Percentiles rank a stretch among this genome's conserved stretches.
Evolutionary conservation across 2,888 invertebrate species (phyloP).

Genomic region (Brachylomia viminalis): DNA sequence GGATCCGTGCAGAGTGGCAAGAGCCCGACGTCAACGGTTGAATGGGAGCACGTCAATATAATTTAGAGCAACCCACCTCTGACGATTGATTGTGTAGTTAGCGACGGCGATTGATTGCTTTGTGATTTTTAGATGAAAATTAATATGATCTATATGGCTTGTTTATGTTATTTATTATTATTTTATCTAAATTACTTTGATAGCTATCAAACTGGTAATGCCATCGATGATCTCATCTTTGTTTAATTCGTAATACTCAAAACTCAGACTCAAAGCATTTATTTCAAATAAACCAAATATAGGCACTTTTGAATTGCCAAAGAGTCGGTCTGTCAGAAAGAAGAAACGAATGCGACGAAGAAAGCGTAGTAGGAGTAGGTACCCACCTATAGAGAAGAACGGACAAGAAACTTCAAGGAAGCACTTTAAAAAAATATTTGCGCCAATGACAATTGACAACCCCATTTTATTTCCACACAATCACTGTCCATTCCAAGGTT

Average conservation of each 20-base stretch:
- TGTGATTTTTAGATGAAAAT: neutral
- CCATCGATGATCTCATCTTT: neutral
- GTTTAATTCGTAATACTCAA: neutral
- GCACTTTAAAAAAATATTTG: neutral
- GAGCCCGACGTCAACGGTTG: slow-evolving; percentile 28
- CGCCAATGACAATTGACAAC: neutral
- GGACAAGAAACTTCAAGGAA: neutral
- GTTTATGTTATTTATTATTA: neutral
- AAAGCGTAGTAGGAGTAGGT: too few relatives aligned
- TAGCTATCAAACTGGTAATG: neutral
- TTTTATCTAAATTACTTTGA: neutral
- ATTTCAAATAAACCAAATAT: neutral
- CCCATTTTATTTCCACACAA: neutral
- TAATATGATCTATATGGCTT: neutral
- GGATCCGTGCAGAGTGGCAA: slow-evolving; percentile 27
- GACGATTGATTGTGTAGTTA: slow-evolving; percentile 3
- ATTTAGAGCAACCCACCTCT: slow-evolving; percentile 47
- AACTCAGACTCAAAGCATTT: neutral
- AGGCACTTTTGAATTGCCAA: neutral
- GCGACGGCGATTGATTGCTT: slow-evolving; percentile 44
- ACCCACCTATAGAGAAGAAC: neutral
- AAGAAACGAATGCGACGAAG: neutral
- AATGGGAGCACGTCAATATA: slow-evolving; percentile 49
- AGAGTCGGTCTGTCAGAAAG: neutral
- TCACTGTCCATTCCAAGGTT: neutral